Conservation (phyloP, 2,888 invertebrate genomes). For the Cephonodes hylas region DNA sequence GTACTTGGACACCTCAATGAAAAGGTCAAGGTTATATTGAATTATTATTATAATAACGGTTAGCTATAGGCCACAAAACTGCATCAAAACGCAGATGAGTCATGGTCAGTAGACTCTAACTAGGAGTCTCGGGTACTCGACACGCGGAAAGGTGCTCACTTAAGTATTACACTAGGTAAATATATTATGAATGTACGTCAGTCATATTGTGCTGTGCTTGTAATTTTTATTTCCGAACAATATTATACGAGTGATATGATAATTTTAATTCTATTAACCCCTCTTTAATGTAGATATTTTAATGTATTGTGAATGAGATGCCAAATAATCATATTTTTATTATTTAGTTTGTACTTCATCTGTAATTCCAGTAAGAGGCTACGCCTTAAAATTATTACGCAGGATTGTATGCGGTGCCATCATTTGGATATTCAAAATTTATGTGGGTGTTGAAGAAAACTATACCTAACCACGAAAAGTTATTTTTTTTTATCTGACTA, state of each 20-base stretch:
- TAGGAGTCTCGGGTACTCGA: neutral
- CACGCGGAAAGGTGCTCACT: constrained; percentile 18
- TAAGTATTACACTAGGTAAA: constrained; percentile 13
- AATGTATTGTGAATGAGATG: constrained; percentile 63
- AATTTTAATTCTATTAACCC: constrained; percentile 35
- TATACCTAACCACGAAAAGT: neutral
- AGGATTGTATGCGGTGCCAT: constrained; percentile 47
- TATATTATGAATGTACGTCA: constrained; percentile 30
- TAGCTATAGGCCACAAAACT: neutral
- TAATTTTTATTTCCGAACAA: constrained; percentile 54
- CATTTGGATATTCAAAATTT: constrained; percentile 21
- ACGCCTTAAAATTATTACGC: constrained; percentile 33
- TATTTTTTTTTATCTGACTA: too few relatives aligned
- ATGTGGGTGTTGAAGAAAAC: constrained; percentile 24
- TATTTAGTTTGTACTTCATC: constrained; percentile 40
- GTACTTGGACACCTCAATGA: neutral
- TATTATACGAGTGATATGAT: constrained; percentile 55
- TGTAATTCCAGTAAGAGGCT: constrained; percentile 55
- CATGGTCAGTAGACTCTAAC: neutral
- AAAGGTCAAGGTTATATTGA: neutral
- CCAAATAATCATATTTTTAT: constrained; percentile 70
- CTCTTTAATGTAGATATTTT: constrained; percentile 13
- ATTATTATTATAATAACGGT: neutral
- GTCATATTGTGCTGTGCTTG: constrained; percentile 68
- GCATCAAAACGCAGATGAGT: neutral